Percentiles rank a stretch among this genome's conserved stretches.
These are phyloP conservation scores for Bombus sylvicola DNA, from an alignment of 1,140 invertebrate species.

Conservation along the genomic window DNA sequence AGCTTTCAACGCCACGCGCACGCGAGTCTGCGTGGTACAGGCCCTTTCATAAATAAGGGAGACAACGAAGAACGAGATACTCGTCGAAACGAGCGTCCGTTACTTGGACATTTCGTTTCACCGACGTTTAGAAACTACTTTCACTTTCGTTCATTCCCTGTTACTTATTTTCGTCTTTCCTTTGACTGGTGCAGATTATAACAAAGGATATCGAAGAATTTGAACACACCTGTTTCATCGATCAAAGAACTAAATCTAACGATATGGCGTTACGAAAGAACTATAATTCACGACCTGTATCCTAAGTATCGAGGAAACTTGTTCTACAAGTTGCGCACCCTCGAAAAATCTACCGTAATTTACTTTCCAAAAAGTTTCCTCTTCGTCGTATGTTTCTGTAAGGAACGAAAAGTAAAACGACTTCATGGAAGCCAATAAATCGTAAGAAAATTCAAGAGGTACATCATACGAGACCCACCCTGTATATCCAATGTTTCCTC, in stretches of 20 bases:
- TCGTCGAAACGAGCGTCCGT: background rate
- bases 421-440: background rate
- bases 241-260: background rate
- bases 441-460: background rate
- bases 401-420: background rate
- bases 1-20: constrained; percentile 14
- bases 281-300: background rate
- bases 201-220: background rate
- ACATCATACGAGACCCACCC: background rate
- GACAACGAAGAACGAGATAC: background rate
- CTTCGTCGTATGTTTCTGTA: background rate
- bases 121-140: background rate
- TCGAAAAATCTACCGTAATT: background rate
- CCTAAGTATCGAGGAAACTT: background rate
- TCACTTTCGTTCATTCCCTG: background rate
- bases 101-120: background rate
- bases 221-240: background rate
- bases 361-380: background rate
- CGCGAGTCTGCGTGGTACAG: constrained; percentile 10
- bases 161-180: background rate
- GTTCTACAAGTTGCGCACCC: background rate
- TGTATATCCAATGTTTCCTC: background rate
- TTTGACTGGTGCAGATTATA: background rate
- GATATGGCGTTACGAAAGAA: background rate
- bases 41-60: constrained; percentile 5